These are phyloP conservation scores for Melipona quadrifasciata DNA, from an alignment of 1,140 invertebrate genomes.

Conservation along the genomic window DNA sequence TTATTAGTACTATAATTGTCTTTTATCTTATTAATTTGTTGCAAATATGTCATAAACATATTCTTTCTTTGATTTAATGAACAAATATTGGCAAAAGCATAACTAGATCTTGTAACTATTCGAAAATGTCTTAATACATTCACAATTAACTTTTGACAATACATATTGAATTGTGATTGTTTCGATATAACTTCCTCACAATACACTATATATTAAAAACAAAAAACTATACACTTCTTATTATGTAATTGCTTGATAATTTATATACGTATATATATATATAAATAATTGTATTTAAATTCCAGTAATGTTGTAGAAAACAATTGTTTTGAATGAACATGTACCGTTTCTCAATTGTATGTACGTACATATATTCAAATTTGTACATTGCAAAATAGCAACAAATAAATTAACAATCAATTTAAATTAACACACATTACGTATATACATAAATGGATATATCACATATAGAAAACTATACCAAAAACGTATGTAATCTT, in stretches of 20 bases:
- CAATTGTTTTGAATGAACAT: not conserved
- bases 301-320: not conserved
- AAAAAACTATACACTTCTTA: too few relatives aligned
- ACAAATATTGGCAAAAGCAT: not conserved
- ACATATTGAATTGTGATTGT: not conserved
- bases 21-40: slow-evolving; percentile 20
- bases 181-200: not conserved
- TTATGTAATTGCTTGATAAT: slow-evolving; percentile 1
- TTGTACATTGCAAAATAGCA: not conserved
- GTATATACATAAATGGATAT: too few relatives aligned
- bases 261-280: not conserved
- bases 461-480: not conserved
- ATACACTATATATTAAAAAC: not conserved
- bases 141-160: slow-evolving; percentile 14
- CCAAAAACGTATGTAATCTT: slow-evolving; percentile 1
- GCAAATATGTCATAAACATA: not conserved
- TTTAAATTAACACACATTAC: not conserved
- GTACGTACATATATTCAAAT: not conserved
- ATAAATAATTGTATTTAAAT: not conserved
- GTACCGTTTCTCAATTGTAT: too few relatives aligned
- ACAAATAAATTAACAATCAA: not conserved
- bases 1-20: slow-evolving; percentile 3
- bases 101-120: slow-evolving; percentile 2
- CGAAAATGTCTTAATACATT: not conserved
- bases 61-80: not conserved